A percentile compares a stretch with the other conserved stretches of the same genome.
phyloP scores from a whole-genome alignment of 1,140 invertebrate genomes.

The Meloidogyne exigua region DNA sequence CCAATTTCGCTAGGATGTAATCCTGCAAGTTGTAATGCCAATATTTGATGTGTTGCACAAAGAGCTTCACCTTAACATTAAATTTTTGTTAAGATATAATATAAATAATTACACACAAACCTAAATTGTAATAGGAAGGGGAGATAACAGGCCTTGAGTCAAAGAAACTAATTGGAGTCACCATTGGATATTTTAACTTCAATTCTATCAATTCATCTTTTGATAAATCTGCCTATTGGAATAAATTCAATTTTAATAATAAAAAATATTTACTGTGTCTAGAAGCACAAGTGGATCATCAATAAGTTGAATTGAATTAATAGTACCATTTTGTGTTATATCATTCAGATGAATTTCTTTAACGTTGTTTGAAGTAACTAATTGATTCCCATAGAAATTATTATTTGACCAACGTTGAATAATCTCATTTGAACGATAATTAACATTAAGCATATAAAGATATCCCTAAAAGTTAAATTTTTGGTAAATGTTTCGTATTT shows the following conservation, averaged over 20 bases:
- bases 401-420: conserved; percentile 38
- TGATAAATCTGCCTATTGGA: background rate
- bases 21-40: conserved; percentile 5
- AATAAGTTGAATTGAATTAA: conserved; percentile 16
- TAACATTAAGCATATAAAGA: conserved; percentile 16
- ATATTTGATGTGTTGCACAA: conserved; percentile 25
- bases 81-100: background rate
- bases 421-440: conserved; percentile 41
- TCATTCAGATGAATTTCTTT: conserved; percentile 1
- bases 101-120: background rate
- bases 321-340: background rate
- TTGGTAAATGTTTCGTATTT: background rate
- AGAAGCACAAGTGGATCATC: conserved; percentile 35
- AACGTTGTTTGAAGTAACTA: background rate
- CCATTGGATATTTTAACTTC: background rate
- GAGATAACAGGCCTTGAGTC: background rate
- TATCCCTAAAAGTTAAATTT: conserved; percentile 12
- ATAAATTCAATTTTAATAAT: background rate
- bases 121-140: conserved; percentile 18
- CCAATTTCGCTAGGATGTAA: conserved; percentile 28
- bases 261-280: conserved; percentile 21
- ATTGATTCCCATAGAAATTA: conserved; percentile 22
- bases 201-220: background rate
- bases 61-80: conserved; percentile 29
- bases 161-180: background rate